Evolutionary conservation across 1,140 invertebrate genomes (phyloP).

Genomic region (Lasaia peninsularis): DNA sequence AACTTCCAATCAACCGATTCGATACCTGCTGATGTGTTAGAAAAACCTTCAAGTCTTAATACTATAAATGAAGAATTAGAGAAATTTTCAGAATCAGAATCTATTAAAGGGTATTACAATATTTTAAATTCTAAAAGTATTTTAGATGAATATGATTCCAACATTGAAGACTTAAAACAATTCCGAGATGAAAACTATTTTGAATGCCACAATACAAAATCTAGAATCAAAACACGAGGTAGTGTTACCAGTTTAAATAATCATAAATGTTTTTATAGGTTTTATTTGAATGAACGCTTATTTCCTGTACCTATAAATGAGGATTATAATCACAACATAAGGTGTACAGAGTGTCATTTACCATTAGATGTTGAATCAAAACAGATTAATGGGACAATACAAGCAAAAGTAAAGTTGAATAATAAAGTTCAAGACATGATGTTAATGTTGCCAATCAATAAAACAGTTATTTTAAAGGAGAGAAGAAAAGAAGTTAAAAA

Average conservation of each 20-base stretch:
- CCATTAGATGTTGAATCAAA: constrained; percentile 36
- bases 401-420: constrained; percentile 60
- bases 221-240: constrained; percentile 40
- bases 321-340: constrained; percentile 47
- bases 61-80: constrained; percentile 53
- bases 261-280: constrained; percentile 63
- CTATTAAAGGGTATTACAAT: constrained; percentile 12
- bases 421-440: constrained; percentile 50
- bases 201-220: constrained; percentile 63
- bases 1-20: constrained; percentile 49
- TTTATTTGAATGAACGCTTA: constrained; percentile 63
- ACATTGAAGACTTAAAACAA: constrained; percentile 47
- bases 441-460: constrained; percentile 54
- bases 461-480: constrained; percentile 54
- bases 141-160: constrained; percentile 29
- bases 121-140: constrained; percentile 18
- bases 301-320: constrained; percentile 55
- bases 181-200: constrained; percentile 64
- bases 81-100: constrained; percentile 23
- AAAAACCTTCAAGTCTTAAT: constrained; percentile 36
- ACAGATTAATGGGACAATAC: constrained; percentile 53
- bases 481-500: constrained; percentile 38
- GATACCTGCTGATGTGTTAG: constrained; percentile 24
- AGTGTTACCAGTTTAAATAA: constrained; percentile 36
- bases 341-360: constrained; percentile 59